Conservation (phyloP, 2,113 vertebrate genomes). For the Cheirogaleus medius region DNA sequence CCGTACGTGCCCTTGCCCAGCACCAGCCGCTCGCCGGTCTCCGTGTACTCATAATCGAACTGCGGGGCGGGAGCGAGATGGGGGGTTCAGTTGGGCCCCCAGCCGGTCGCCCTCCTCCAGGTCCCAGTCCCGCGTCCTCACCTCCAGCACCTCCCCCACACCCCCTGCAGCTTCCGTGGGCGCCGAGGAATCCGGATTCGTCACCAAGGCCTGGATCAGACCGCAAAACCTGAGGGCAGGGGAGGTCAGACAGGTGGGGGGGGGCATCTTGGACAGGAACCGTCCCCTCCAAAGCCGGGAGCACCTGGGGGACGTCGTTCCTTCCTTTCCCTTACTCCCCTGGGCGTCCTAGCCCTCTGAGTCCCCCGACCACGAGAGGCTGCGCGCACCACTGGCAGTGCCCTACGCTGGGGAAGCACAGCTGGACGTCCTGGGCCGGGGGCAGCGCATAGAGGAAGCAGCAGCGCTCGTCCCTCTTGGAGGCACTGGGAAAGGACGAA, state of each 20-base stretch:
- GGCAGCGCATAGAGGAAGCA: constrained; percentile 93
- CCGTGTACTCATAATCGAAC: constrained; percentile 92
- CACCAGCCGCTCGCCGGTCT: constrained; percentile 88
- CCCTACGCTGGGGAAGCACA: constrained; percentile 91
- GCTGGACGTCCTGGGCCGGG: constrained; percentile 91
- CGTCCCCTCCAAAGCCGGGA: neutral
- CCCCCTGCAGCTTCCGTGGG: constrained; percentile 74
- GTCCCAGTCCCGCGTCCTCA: constrained; percentile 69
- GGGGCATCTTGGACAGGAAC: no score
- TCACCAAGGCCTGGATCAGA: constrained; percentile 88
- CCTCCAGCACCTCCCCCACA: constrained; percentile 87
- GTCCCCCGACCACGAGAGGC: neutral
- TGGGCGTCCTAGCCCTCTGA: neutral
- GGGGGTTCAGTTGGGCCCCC: neutral
- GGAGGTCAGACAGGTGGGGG: neutral
- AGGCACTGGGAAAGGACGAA: constrained; percentile 83
- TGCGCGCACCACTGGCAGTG: constrained; percentile 90
- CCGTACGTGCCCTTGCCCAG: constrained; percentile 94
- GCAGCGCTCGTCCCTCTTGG: constrained; percentile 91
- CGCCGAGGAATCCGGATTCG: constrained; percentile 72
- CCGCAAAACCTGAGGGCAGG: constrained; percentile 88
- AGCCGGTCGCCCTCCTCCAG: constrained; percentile 69
- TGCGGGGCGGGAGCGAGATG: constrained; percentile 33
- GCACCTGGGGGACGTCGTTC: neutral
- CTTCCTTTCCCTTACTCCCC: neutral